A percentile compares a stretch with the other conserved stretches of the same genome.
Conservation (phyloP, 2,113 vertebrate genomes). For the Sialia sialis region DNA sequence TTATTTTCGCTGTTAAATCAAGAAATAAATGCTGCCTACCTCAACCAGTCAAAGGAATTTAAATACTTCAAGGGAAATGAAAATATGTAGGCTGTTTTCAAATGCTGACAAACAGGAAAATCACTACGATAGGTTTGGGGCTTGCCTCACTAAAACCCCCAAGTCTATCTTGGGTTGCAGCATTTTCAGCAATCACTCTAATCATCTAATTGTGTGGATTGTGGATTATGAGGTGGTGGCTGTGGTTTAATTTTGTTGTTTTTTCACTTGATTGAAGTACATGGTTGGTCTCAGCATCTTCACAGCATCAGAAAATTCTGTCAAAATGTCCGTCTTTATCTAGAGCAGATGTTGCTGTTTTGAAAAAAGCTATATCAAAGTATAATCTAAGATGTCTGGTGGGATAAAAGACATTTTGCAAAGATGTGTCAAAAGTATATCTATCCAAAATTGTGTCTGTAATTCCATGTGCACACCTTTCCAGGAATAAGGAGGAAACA, state of each 20-base stretch:
- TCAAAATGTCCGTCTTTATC: background rate
- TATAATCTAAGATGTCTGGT: background rate
- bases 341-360: background rate
- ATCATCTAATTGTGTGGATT: background rate
- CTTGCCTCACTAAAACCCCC: background rate
- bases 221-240: background rate
- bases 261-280: background rate
- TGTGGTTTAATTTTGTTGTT: background rate
- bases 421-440: background rate
- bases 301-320: background rate
- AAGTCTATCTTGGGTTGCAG: background rate
- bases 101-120: conserved; percentile 6
- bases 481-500: background rate
- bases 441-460: background rate
- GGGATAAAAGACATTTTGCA: background rate
- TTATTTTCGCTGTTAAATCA: conserved; percentile 25
- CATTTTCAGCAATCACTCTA: background rate
- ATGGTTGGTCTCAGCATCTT: background rate
- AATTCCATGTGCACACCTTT: background rate
- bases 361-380: background rate
- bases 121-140: background rate
- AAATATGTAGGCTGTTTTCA: background rate
- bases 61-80: conserved; percentile 27
- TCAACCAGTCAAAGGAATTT: conserved; percentile 32
- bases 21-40: background rate